Evolutionary conservation across 2,888 invertebrate species (phyloP), one percentile per base, ranked within the genome.

Genomic region (Apocheima hispidaria): DNA sequence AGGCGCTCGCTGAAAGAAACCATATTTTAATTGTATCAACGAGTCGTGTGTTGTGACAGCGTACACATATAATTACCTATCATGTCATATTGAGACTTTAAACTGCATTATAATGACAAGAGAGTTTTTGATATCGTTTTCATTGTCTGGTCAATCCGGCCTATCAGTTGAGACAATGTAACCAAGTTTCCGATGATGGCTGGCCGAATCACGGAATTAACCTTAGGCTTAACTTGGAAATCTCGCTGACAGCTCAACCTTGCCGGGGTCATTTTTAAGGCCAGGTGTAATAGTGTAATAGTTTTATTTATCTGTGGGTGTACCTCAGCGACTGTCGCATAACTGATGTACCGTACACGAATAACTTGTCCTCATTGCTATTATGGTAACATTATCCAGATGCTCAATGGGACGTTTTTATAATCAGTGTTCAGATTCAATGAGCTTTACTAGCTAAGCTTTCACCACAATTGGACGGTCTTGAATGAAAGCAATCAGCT

Each of bases 211-310:
- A 73, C 69, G 66, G 71, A 77, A 69, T 73, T 76, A 78, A 82
- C 79, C 81, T 82, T 72, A 77, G 20, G 67, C 73, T 69, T 66
- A 65, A 70, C 73, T 76, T 76, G 72, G 66, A 74, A 73, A 72
- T 77, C 76, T 72, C 72, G 66, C 65, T 69, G 72, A 72, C 63
- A 60, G 16, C 59, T 66, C 69, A 71, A 71, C 74, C 76, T 78
- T 65, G 66, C 60, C 71, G 70, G 78, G 79, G 82, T 74, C 77
- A 71, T 60, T 70, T 62, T 59, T 76, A 76, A 84, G 83, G 83
- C 77, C 72, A 74, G 69, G 70, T 75, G 58, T 60, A 65, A 68
- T 51, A 12, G 40, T 18, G 51, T 5, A 20, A 28, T 6, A 40
- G 9, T 26, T 51, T 16, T 40, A 51, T 20, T 40, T 28, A 14